Percentiles rank a stretch among this genome's conserved stretches.
These are phyloP conservation scores for Sebastes matsubarae DNA, from an alignment of 2,797 vertebrate genomes.

Conservation along the genomic window DNA sequence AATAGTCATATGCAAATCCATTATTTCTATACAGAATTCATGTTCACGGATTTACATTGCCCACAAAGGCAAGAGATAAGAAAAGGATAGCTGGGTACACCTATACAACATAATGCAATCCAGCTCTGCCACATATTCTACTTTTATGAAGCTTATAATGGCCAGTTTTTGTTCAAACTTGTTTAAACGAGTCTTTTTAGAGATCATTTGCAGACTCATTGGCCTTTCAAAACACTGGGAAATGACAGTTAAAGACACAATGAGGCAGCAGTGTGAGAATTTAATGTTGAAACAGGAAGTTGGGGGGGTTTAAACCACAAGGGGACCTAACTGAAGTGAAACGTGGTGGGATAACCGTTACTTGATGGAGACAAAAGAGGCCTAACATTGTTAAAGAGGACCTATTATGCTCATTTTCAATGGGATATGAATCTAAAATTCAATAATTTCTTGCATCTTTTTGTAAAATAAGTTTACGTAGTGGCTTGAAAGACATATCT, in stretches of 20 bases:
- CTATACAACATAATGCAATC: neutral
- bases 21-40: neutral
- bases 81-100: neutral
- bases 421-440: neutral
- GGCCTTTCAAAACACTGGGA: neutral
- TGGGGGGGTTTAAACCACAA: neutral
- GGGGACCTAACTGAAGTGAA: neutral
- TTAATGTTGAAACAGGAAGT: slow-evolving; percentile 38
- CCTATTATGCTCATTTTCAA: too few relatives aligned
- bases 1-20: neutral
- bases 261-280: neutral
- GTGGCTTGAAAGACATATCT: neutral
- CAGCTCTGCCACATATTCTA: neutral
- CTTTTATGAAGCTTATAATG: neutral
- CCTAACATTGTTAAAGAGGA: too few relatives aligned
- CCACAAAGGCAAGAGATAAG: too few relatives aligned
- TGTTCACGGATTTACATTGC: neutral
- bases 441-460: neutral
- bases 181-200: too few relatives aligned
- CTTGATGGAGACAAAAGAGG: neutral
- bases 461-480: neutral
- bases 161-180: neutral
- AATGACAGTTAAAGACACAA: neutral
- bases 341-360: neutral
- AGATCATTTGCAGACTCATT: neutral